Evolutionary conservation across 2,797 vertebrate genomes (phyloP), one percentile per base, ranked within the genome.

Genomic region (Podargus strigoides): DNA sequence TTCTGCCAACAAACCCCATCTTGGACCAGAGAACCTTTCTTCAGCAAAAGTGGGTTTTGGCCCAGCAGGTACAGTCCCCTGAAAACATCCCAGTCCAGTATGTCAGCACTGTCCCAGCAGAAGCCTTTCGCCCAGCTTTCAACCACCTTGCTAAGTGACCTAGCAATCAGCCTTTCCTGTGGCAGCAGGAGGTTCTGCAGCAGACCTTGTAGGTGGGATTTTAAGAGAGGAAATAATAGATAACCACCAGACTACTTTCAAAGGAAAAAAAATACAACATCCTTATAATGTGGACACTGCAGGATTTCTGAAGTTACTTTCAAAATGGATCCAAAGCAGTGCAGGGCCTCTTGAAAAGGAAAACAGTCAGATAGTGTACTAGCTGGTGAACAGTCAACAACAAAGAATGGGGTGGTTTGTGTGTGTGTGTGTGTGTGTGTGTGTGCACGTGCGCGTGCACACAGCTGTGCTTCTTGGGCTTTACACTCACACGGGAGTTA

Each of bases 221-320:
- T 90, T 70, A 82, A 83, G 59, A 74, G 21, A 19, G 2, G 47
- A 55, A 76, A 68, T 88, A 88, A 75, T 16, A 70, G 82, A 69
- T 63, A 91, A 75, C 52, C 47, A 66, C 28, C n/a, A 58, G 64
- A 14, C 36, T 91, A 12, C 36, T 19, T 34, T 21, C 58, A 90
- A 86, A 75, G 62, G 46, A 62, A 95, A 93, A 91, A 62, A 95
- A 93, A 91, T 36, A 39, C 39, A 88, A 32, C 52, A 39, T 86
- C 46, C 19, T 62, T 68, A n/a, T 36, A 59, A 75, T 21, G 74
- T 1, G 16, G 55, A 58, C 34, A 56, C 80, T 81, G 46, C 12
- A 66, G 62, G 37, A 73, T 69, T 92, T 81, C 67, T 85, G 89
- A 82, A 85, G 42, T 30, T 94, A 59, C 46, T 92, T 89, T 92